Evolutionary conservation across 2,888 invertebrate species (phyloP).

Genomic region (Prosapia bicincta): DNA sequence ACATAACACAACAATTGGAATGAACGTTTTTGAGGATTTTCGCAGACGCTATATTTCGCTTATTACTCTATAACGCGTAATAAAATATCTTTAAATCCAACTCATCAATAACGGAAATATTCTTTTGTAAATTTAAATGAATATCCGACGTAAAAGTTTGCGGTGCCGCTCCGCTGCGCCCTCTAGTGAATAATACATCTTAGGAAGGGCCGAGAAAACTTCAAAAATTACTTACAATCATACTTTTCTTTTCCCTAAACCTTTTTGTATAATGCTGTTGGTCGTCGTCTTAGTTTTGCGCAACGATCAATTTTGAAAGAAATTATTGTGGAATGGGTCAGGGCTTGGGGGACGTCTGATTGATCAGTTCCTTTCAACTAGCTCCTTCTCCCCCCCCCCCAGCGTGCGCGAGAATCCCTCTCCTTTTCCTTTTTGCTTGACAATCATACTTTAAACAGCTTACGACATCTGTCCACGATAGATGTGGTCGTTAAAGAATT

Average conservation of each 20-base stretch:
- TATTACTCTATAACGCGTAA: neutral
- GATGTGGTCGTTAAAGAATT: neutral
- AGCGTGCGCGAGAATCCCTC: neutral
- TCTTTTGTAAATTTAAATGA: neutral
- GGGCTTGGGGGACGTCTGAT: neutral
- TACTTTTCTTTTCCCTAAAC: neutral
- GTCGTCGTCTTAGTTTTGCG: neutral
- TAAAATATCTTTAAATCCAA: neutral
- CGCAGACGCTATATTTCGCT: neutral
- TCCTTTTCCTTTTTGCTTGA: neutral
- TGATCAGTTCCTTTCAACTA: conserved; percentile 2
- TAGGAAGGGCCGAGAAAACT: neutral
- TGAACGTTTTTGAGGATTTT: no score
- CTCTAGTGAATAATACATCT: neutral
- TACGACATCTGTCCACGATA: neutral
- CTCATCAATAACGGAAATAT: neutral
- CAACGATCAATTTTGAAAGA: neutral
- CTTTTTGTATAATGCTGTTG: neutral
- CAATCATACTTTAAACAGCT: neutral
- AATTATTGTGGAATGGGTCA: neutral
- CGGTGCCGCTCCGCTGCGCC: neutral
- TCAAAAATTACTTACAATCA: neutral
- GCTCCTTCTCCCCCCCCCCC: neutral
- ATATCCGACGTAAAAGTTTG: neutral
- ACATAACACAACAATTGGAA: no score